Conservation (phyloP, 2,113 vertebrate species). For the Grammomys dolichurus region DNA sequence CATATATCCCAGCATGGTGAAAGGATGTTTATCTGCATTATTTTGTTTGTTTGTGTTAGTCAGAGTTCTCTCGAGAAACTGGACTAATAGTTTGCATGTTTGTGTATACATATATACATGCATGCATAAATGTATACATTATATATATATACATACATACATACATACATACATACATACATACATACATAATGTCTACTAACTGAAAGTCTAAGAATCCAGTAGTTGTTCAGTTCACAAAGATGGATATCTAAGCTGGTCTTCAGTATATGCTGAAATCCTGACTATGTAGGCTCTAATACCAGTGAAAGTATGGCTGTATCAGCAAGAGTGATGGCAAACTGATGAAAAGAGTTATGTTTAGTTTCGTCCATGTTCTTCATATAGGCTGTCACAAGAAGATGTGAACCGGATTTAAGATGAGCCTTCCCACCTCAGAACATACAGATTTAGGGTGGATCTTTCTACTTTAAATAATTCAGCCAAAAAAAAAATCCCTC, state of each 20-base stretch:
- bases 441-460: background rate
- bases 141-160: no score
- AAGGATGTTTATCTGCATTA: background rate
- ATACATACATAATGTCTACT: background rate
- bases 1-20: background rate
- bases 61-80: background rate
- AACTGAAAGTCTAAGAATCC: background rate
- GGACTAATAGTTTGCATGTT: background rate
- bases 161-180: background rate
- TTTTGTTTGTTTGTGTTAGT: background rate
- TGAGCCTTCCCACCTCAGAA: no score
- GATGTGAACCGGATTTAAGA: background rate
- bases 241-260: background rate
- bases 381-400: background rate
- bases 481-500: background rate
- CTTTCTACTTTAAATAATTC: background rate
- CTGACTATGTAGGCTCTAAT: background rate
- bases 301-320: background rate
- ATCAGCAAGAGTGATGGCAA: background rate
- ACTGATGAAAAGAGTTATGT: background rate
- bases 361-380: background rate
- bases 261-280: background rate
- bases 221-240: background rate
- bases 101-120: background rate
- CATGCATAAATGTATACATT: background rate